These are phyloP conservation scores for Andrena flavipes DNA, from an alignment of 2,888 invertebrate genomes.

Conservation along the genomic window DNA sequence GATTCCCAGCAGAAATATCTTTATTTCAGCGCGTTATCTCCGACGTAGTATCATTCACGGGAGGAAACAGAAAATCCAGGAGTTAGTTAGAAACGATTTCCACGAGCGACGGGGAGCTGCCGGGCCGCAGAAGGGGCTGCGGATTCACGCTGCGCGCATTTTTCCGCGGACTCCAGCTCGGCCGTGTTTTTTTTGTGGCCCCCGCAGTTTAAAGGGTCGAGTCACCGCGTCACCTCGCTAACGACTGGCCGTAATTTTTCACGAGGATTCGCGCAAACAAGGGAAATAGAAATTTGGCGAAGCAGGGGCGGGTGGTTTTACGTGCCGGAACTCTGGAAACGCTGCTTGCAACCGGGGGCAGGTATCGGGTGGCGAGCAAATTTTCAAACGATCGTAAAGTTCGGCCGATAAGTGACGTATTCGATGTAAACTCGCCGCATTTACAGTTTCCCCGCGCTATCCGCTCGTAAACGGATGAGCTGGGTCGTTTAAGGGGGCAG, in stretches of 20 bases:
- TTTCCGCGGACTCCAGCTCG: neutral
- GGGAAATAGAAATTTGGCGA: conserved; percentile 24
- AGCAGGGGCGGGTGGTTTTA: neutral
- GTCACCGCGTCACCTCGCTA: conserved; percentile 34
- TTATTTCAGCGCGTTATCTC: conserved; percentile 24
- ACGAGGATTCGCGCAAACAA: conserved; percentile 38
- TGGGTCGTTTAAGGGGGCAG: neutral
- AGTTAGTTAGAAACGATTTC: conserved; percentile 20
- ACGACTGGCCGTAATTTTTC: conserved; percentile 52
- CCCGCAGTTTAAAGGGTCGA: conserved; percentile 15
- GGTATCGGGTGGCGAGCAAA: neutral
- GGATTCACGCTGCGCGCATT: conserved; percentile 14
- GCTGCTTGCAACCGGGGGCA: too few species aligned
- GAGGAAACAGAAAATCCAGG: conserved; percentile 22
- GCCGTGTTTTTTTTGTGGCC: conserved; percentile 40
- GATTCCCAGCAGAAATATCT: conserved; percentile 18
- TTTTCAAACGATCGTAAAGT: neutral
- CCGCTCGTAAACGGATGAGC: neutral
- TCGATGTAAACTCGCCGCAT: neutral
- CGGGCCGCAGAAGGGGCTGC: conserved; percentile 20
- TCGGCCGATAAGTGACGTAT: neutral
- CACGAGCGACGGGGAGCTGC: neutral
- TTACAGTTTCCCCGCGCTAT: neutral
- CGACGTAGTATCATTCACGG: neutral
- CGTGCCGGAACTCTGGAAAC: neutral